Conservation (phyloP, 53 echinoderm and acorn worm species). For the Holothuria leucospilota region DNA sequence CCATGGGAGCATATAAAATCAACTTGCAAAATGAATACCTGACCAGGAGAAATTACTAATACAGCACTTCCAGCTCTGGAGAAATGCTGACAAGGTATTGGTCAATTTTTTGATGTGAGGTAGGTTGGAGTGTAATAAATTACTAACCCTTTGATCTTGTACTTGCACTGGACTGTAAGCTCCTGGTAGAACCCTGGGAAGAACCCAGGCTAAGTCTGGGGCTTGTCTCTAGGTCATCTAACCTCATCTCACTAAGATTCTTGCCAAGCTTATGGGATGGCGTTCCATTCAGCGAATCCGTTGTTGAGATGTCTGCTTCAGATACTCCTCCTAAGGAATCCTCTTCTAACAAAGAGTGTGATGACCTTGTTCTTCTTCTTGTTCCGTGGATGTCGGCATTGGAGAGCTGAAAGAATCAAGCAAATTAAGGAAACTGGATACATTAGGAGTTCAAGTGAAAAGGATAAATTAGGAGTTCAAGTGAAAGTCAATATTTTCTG, state of each 20-base stretch:
- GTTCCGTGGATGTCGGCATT: background rate
- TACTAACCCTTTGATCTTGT: conserved; percentile 64
- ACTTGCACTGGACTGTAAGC: conserved; percentile 54
- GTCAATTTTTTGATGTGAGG: no score
- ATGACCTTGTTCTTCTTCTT: background rate
- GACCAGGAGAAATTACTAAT: no score
- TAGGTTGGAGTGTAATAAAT: background rate
- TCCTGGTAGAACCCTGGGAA: conserved; percentile 48
- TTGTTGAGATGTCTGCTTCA: conserved; percentile 7
- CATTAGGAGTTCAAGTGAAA: no score
- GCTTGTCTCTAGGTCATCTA: conserved; percentile 73
- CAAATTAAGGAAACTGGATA: no score
- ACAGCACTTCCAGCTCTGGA: no score
- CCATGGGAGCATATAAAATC: no score
- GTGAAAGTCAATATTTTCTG: no score
- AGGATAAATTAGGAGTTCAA: no score
- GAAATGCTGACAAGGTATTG: no score
- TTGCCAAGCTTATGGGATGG: background rate
- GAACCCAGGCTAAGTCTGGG: conserved; percentile 42
- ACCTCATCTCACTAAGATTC: conserved; percentile 63
- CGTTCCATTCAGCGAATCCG: conserved; percentile 28
- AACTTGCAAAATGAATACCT: no score
- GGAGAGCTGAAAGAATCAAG: conserved; percentile 10
- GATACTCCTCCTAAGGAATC: background rate
- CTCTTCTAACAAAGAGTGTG: background rate